These are phyloP conservation scores for Balaenoptera acutorostrata DNA, from an alignment of 2,113 vertebrate genomes.

Conservation along the genomic window DNA sequence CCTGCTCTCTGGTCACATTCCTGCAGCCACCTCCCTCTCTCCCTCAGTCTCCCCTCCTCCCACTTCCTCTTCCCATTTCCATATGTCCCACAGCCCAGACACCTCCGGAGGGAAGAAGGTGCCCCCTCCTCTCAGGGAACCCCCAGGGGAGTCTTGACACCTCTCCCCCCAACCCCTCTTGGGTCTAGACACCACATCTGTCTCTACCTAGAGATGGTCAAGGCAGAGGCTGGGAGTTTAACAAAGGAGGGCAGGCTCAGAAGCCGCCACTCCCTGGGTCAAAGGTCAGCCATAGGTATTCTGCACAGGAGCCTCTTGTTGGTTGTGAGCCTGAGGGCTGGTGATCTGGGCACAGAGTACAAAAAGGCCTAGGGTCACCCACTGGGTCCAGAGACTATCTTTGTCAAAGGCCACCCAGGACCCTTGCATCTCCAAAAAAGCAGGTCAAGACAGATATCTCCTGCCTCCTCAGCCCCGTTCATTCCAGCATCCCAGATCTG, in stretches of 20 bases:
- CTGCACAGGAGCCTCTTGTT: not conserved
- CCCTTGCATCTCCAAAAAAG: not conserved
- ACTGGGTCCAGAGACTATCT: not conserved
- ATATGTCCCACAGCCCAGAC: conserved; percentile 23
- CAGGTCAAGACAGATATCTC: not conserved
- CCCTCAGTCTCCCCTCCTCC: conserved; percentile 63
- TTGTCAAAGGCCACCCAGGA: not conserved
- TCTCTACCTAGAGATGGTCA: not conserved
- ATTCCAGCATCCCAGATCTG: not conserved
- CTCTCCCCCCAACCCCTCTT: no score
- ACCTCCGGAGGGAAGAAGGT: conserved; percentile 7
- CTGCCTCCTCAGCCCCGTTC: not conserved
- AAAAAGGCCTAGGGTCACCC: not conserved
- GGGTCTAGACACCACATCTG: not conserved
- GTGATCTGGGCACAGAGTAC: not conserved
- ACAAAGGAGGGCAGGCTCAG: not conserved
- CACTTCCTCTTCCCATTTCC: conserved; percentile 71
- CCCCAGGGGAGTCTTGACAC: not conserved
- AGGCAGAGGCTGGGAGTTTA: not conserved
- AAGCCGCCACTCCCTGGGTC: not conserved
- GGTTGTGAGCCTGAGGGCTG: not conserved
- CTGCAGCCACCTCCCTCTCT: conserved; percentile 72
- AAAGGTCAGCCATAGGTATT: conserved; percentile 3
- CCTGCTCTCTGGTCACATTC: conserved; percentile 73
- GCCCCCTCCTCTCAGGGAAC: not conserved